These are phyloP conservation scores for Lithophane semibrunnea DNA, from an alignment of 2,888 invertebrate genomes.

Conservation along the genomic window DNA sequence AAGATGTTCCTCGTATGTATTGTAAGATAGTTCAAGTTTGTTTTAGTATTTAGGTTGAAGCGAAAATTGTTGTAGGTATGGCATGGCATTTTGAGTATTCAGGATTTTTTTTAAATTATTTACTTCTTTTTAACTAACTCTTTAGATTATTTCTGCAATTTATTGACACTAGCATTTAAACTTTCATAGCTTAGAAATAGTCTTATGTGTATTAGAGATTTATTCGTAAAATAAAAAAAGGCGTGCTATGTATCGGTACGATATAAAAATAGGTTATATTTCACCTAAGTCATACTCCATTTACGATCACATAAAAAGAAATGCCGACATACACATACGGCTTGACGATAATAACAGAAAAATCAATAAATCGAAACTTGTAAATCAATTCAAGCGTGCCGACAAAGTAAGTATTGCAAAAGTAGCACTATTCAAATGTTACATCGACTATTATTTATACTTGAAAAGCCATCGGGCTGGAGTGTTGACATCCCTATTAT, in stretches of 20 bases:
- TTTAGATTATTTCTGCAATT: background rate
- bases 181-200: fast-evolving
- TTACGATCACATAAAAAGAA: conserved; percentile 59
- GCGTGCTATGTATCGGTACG: conserved; percentile 1
- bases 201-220: background rate
- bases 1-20: conserved; percentile 54
- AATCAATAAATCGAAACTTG: conserved; percentile 84
- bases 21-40: conserved; percentile 30
- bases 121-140: background rate
- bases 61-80: background rate
- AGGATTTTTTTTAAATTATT: no score
- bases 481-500: conserved; percentile 90
- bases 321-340: conserved; percentile 14
- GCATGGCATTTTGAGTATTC: background rate
- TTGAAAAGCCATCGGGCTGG: conserved; percentile 81
- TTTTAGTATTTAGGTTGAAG: conserved; percentile 16
- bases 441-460: conserved; percentile 87
- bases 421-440: conserved; percentile 77
- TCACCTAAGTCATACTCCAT: conserved; percentile 45
- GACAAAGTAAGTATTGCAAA: conserved; percentile 84
- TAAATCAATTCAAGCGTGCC: conserved; percentile 81
- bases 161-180: background rate
- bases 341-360: conserved; percentile 66
- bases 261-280: conserved; percentile 36
- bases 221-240: background rate